phyloP scores from a whole-genome alignment of 2,113 vertebrate species.

The Hydrochoerus hydrochaeris region DNA sequence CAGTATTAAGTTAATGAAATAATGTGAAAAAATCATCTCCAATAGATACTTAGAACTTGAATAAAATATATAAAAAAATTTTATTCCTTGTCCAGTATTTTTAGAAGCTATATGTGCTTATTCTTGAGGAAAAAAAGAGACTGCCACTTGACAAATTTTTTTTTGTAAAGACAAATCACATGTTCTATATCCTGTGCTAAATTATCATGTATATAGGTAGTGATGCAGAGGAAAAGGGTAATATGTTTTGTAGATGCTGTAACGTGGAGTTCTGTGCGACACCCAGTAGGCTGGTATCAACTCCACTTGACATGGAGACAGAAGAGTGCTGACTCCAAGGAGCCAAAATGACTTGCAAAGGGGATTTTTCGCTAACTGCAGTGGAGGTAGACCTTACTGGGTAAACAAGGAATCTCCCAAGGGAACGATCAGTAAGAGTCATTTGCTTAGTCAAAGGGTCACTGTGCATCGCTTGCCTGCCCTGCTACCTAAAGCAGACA shows the following conservation, averaged over 20 bases:
- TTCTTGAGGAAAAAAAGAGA: neutral
- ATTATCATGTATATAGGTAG: neutral
- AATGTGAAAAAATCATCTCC: neutral
- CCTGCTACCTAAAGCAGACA: neutral
- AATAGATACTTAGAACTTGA: neutral
- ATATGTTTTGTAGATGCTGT: neutral
- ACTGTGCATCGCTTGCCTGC: neutral
- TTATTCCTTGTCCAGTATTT: neutral
- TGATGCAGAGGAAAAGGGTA: neutral
- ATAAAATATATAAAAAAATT: neutral
- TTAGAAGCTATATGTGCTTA: neutral
- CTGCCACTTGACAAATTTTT: neutral
- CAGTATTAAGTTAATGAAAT: neutral
- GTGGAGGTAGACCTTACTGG: neutral
- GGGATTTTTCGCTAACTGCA: neutral
- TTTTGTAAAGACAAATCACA: neutral
- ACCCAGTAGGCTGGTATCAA: neutral
- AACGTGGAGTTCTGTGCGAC: neutral
- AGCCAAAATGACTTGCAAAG: neutral
- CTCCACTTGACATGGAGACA: neutral
- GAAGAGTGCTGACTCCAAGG: neutral
- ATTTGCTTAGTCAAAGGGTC: neutral
- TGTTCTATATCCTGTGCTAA: neutral
- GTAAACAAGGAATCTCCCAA: neutral
- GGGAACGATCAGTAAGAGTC: neutral